These are phyloP conservation scores for Scarus forsteni DNA, from an alignment of 2,797 vertebrate species.

Conservation along the genomic window DNA sequence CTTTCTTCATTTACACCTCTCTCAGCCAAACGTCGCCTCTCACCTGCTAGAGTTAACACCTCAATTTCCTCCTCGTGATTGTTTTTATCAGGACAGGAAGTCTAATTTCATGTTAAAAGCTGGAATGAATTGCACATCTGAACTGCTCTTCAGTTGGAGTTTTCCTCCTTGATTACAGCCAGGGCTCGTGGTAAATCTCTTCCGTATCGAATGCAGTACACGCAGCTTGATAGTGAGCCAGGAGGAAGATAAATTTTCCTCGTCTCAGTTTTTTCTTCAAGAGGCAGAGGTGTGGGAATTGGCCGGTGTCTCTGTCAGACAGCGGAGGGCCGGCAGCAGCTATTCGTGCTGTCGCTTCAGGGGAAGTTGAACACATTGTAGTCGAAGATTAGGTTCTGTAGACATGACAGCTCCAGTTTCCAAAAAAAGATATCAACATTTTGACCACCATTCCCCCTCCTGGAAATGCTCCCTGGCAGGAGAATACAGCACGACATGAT, in stretches of 20 bases:
- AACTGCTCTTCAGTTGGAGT: slow-evolving; percentile 40
- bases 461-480: slow-evolving; percentile 14
- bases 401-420: slow-evolving; percentile 27
- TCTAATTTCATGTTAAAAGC: slow-evolving; percentile 51
- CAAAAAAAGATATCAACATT: slow-evolving; percentile 49
- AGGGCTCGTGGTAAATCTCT: slow-evolving; percentile 62
- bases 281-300: slow-evolving; percentile 60
- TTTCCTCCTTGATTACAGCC: slow-evolving; percentile 51
- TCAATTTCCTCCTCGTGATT: slow-evolving; percentile 51
- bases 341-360: slow-evolving; percentile 18
- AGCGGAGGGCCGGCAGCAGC: slow-evolving; percentile 27
- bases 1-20: slow-evolving; percentile 69
- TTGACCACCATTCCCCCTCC: slow-evolving; percentile 8
- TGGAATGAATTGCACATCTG: slow-evolving; percentile 44
- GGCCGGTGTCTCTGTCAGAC: slow-evolving; percentile 45
- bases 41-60: slow-evolving; percentile 46
- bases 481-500: slow-evolving; percentile 16
- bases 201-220: slow-evolving; percentile 43
- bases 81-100: slow-evolving; percentile 36
- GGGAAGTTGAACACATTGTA: slow-evolving; percentile 7
- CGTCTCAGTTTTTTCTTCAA: slow-evolving; percentile 59
- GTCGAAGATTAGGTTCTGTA: slow-evolving; percentile 37
- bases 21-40: slow-evolving; percentile 21
- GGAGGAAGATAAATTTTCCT: slow-evolving; percentile 65
- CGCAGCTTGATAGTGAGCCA: slow-evolving; percentile 68